Evolutionary conservation across 2,797 vertebrate species (phyloP), one percentile per base, ranked within the genome.

Genomic region (Eurystomus glaucurus): DNA sequence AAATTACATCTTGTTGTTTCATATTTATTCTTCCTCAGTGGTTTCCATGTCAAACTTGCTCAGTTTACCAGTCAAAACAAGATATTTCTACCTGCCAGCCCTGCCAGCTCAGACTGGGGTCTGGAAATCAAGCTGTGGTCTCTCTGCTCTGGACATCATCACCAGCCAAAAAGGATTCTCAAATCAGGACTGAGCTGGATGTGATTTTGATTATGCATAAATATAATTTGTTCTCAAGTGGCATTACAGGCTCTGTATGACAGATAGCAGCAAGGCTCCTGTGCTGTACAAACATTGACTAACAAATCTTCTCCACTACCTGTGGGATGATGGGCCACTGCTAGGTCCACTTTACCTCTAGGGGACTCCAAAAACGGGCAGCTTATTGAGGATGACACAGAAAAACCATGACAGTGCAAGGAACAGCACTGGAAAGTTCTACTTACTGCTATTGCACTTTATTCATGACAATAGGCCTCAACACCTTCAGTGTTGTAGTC

Each of bases 41-140:
- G 92, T 93, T 96, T 96, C 87, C 88, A 91, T 94, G 93, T 97
- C 96, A 96, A 90, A 96, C 87, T 96, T 97, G 95, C 92, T 97
- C 96, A 96, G 96, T 97, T 97, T 97, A 97, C 94, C 94, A 96
- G 93, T 96, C 94, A 97, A 96, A 97, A 96, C 92, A 97, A 96
- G 95, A 95, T 93, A 96, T 94, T 97, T 94, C 94, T 97, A 97
- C 93, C 96, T 97, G 96, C 92, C 95, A 95, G 94, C 83, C 89
- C 94, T 90, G 91, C 96, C 94, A 93, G 96, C 96, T 97, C 94
- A 95, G 91, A 81, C 96, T 84, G 94, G 93, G 95, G 87, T 96
- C 95, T 93, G 93, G 94, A 97, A 97, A 95, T 88, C 97, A 97
- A 97, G 92, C 94, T 95, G 89, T 93, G 94, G 81, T 85, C 97